These are phyloP conservation scores for Musca domestica DNA, from an alignment of 1,140 invertebrate species.

Conservation along the genomic window DNA sequence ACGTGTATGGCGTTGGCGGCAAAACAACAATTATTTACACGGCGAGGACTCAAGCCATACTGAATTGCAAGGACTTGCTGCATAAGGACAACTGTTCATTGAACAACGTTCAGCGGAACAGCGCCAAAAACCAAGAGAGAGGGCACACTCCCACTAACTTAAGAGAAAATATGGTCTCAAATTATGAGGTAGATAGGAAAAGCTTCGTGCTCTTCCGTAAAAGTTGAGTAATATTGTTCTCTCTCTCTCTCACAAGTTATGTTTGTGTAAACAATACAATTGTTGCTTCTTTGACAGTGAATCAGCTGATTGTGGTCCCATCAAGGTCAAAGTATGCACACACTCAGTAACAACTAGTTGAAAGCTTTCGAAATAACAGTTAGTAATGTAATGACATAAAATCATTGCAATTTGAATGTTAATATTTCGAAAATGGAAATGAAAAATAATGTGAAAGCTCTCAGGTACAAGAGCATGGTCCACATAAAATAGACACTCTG, in stretches of 20 bases:
- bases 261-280: constrained; percentile 5
- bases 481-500: too few relatives aligned
- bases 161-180: neutral
- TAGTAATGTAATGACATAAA: too few relatives aligned
- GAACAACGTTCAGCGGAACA: neutral
- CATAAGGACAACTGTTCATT: neutral
- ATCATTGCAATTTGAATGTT: too few relatives aligned
- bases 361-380: too few relatives aligned
- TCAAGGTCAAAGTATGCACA: neutral
- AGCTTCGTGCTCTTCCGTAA: neutral
- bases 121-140: too few relatives aligned
- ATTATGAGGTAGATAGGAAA: neutral
- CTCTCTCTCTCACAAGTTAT: too few relatives aligned
- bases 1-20: neutral
- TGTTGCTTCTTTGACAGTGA: neutral
- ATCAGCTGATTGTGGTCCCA: constrained; percentile 4
- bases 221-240: too few relatives aligned
- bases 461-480: too few relatives aligned
- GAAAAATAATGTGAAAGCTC: too few relatives aligned
- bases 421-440: too few relatives aligned
- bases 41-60: constrained; percentile 13
- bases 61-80: constrained; percentile 2
- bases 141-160: neutral
- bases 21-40: constrained; percentile 6
- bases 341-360: too few relatives aligned